Evolutionary conservation across 2,797 vertebrate genomes (phyloP), one percentile per base, ranked within the genome.

Genomic region (Neosilurus hyrtlii): DNA sequence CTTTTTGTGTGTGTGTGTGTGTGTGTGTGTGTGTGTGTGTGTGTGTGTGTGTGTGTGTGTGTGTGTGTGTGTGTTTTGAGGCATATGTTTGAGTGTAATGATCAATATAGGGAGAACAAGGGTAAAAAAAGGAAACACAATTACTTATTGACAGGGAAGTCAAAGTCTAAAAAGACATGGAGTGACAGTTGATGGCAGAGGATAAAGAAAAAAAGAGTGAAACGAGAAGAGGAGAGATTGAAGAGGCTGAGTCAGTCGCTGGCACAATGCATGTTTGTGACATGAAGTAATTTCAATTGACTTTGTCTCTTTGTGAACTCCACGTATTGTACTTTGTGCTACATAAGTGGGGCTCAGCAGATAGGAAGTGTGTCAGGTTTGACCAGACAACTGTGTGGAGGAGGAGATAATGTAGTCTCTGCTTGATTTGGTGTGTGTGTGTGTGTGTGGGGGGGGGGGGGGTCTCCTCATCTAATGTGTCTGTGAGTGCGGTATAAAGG

Each of bases 131-230:
- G 86, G 87, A 88, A 89, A 91, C 91, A 94, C 93, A 94, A 94
- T 93, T 93, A 92, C 91, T 94, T 95, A 94, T 94, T 95, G 94
- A 95, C 93, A 93, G 90, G 89, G 89, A 92, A 93, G 91, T 92
- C 90, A 92, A 92, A 91, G 91, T 91, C 91, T 92, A 90, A 94
- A 15, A 91, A 92, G 90, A 92, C 86, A 89, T 89, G 86, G 90
- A 90, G 90, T 89, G 90, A 91, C 91, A 85, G 89, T 90, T 92
- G 91, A 89, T 90, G 84, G 87, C 88, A 86, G 79, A 83, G 84
- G 56, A 70, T 37, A 77, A 79, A 81, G 77, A 66, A 80, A 66
- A 71, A 78, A 66, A 57, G 79, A 72, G 70, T 26, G 82, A 63
- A 43, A 54, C 30, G 52, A 43, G 37, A 83, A 65, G 49, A 66